A percentile compares a stretch with the other conserved stretches of the same genome.
These are phyloP conservation scores for Phalangium opilio DNA, from an alignment of 2,888 invertebrate species.

Conservation along the genomic window DNA sequence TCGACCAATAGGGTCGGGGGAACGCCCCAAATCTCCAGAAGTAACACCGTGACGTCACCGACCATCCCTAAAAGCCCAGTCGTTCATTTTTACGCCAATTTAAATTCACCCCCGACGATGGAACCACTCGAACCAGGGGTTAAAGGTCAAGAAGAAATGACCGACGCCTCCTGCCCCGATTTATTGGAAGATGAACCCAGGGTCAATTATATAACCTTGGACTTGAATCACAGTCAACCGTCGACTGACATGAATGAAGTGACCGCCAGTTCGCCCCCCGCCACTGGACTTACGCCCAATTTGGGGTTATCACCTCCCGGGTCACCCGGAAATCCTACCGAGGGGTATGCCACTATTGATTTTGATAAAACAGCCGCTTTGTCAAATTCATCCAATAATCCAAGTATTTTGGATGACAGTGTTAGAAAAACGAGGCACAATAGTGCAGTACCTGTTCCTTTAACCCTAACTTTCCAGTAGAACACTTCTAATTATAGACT, in stretches of 20 bases:
- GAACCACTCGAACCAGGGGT: too few species aligned
- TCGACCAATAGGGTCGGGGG: too few species aligned
- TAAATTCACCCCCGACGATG: slow-evolving; percentile 8
- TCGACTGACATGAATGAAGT: slow-evolving; percentile 10
- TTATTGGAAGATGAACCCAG: slow-evolving; percentile 5
- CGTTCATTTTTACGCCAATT: slow-evolving; percentile 21
- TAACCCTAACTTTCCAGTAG: slow-evolving; percentile 7
- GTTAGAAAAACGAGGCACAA: neutral
- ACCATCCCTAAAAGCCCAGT: slow-evolving; percentile 15
- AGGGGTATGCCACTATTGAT: slow-evolving; percentile 77
- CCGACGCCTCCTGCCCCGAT: neutral
- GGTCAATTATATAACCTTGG: slow-evolving; percentile 8
- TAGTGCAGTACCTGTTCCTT: slow-evolving; percentile 3
- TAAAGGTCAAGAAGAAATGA: slow-evolving; percentile 5
- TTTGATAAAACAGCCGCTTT: slow-evolving; percentile 84
- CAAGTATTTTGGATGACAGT: slow-evolving; percentile 4
- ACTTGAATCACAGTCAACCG: slow-evolving; percentile 5
- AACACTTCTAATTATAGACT: too few species aligned
- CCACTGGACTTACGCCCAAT: slow-evolving; percentile 14
- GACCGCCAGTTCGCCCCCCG: slow-evolving; percentile 22
- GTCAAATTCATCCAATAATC: slow-evolving; percentile 7
- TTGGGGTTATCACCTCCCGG: slow-evolving; percentile 10
- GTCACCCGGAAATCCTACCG: slow-evolving; percentile 17
- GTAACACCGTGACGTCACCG: slow-evolving; percentile 22
- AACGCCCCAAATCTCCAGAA: neutral